A percentile compares a stretch with the other conserved stretches of the same genome.
These are phyloP conservation scores for Anser cygnoides DNA, from an alignment of 2,113 vertebrate genomes.

Conservation along the genomic window DNA sequence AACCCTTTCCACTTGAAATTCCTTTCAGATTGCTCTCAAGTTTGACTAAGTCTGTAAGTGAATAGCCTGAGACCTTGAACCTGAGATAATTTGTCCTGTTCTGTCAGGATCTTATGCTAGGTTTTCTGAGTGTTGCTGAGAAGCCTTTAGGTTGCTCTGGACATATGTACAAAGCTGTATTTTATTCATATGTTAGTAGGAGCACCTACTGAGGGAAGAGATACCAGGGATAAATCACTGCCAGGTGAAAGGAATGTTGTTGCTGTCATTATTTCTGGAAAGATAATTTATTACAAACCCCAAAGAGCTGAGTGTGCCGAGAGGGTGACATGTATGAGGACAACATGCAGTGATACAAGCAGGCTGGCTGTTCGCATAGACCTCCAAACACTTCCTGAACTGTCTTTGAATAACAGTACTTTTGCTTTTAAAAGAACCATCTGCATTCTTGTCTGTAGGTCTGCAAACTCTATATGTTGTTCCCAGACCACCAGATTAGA, in stretches of 20 bases:
- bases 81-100: neutral
- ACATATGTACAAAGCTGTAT: neutral
- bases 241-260: neutral
- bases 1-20: neutral
- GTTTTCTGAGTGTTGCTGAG: neutral
- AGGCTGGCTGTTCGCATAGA: neutral
- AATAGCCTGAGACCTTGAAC: neutral
- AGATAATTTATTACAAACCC: neutral
- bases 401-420: neutral
- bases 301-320: neutral
- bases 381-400: neutral
- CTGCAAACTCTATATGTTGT: neutral
- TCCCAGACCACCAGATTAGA: neutral
- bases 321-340: neutral
- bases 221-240: neutral
- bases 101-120: neutral
- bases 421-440: neutral
- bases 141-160: neutral
- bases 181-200: neutral
- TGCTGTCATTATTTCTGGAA: neutral
- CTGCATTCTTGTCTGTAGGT: neutral
- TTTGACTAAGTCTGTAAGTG: neutral
- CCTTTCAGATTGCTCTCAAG: neutral
- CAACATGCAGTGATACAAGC: neutral
- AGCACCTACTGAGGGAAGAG: neutral